Evolutionary conservation across 2,113 vertebrate species (phyloP).

Genomic region (Tachysurus fulvidraco): DNA sequence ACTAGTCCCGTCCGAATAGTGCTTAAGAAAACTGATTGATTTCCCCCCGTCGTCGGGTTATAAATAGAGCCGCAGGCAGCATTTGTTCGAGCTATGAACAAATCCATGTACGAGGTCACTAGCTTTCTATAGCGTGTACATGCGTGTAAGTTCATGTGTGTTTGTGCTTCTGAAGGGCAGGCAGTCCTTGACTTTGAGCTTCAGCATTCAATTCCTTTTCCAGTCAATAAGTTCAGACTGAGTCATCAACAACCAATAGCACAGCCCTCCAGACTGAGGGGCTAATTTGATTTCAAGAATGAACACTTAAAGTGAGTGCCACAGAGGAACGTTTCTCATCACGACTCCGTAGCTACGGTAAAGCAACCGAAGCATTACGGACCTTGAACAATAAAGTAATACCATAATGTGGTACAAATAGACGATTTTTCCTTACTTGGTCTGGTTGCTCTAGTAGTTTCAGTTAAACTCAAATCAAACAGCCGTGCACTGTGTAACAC

Average conservation of each 20-base stretch:
- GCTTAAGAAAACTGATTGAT: constrained; percentile 28
- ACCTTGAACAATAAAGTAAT: neutral
- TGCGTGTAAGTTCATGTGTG: neutral
- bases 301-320: neutral
- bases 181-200: constrained; percentile 37
- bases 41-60: neutral
- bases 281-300: constrained; percentile 25
- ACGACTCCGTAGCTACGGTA: neutral
- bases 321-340: neutral
- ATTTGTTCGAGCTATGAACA: constrained; percentile 5
- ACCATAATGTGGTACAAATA: neutral
- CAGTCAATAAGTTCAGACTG: constrained; percentile 42
- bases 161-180: constrained; percentile 41
- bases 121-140: neutral
- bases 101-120: constrained; percentile 33
- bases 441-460: neutral
- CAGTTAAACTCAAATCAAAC: neutral
- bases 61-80: constrained; percentile 7
- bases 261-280: neutral
- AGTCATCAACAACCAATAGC: constrained; percentile 13
- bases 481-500: too few relatives aligned
- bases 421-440: neutral
- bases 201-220: constrained; percentile 41
- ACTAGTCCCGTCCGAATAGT: too few relatives aligned
- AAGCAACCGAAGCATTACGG: neutral